A percentile compares a stretch with the other conserved stretches of the same genome.
Evolutionary conservation across 2,888 invertebrate genomes (phyloP).

Genomic region (Sipha maydis): DNA sequence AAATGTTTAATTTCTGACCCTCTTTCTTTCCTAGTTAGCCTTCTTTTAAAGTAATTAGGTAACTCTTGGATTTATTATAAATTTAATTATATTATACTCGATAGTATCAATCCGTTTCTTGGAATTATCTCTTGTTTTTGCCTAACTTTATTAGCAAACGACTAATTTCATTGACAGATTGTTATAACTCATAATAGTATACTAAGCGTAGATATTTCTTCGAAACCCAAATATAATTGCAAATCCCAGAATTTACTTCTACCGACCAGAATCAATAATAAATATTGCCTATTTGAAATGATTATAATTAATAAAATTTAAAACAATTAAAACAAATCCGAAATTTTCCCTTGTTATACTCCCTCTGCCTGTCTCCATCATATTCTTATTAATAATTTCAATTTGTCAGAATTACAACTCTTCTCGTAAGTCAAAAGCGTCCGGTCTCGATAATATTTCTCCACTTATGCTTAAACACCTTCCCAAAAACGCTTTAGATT

Average conservation of each 20-base stretch:
- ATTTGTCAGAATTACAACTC: too few species aligned
- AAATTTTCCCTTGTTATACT: too few species aligned
- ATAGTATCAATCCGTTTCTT: not conserved
- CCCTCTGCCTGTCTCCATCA: too few species aligned
- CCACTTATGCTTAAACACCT: too few species aligned
- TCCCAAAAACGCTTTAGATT: too few species aligned
- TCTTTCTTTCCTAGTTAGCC: slow-evolving; percentile 15
- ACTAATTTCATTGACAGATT: slow-evolving; percentile 22
- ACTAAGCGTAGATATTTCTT: not conserved
- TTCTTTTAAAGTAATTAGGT: slow-evolving; percentile 5
- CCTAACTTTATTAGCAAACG: not conserved
- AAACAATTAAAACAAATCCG: too few species aligned
- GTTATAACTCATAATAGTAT: not conserved
- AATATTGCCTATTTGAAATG: not conserved
- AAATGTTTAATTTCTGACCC: not conserved
- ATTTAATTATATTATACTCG: not conserved
- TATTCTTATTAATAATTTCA: too few species aligned
- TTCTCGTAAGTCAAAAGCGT: too few species aligned
- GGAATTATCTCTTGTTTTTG: not conserved
- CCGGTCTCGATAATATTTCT: too few species aligned
- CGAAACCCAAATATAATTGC: not conserved
- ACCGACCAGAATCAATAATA: not conserved
- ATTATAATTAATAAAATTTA: slow-evolving; percentile 8
- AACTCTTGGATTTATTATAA: not conserved
- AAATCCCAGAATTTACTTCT: not conserved